Evolutionary conservation across 2,888 invertebrate genomes (phyloP).

Genomic region (Eubasilissa splendida): DNA sequence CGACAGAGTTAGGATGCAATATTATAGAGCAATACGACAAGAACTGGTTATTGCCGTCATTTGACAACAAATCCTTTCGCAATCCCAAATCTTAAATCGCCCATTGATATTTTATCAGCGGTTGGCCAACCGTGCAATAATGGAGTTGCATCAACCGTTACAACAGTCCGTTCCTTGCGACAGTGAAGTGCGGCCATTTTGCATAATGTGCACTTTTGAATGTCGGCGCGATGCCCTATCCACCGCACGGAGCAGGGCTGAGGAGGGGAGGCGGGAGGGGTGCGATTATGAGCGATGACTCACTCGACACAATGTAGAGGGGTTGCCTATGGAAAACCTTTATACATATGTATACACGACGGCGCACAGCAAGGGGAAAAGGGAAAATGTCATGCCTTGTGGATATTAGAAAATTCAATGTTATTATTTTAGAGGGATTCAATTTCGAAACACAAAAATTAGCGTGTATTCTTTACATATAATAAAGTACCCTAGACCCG

Average conservation of each 20-base stretch:
- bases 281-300: constrained; percentile 16
- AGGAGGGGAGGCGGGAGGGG: constrained; percentile 5
- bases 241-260: not conserved
- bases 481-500: too few species aligned
- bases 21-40: not conserved
- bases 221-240: constrained; percentile 20
- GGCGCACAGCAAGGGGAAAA: constrained; percentile 2
- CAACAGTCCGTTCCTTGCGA: constrained; percentile 17
- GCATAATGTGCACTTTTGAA: constrained; percentile 40
- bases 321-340: constrained; percentile 12
- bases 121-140: constrained; percentile 18
- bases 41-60: not conserved
- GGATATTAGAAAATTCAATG: constrained; percentile 26
- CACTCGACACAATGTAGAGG: constrained; percentile 8
- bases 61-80: constrained; percentile 7
- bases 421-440: constrained; percentile 7
- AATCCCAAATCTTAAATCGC: constrained; percentile 30
- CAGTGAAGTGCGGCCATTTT: constrained; percentile 28
- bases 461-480: not conserved
- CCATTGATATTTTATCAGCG: constrained; percentile 23
- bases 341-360: constrained; percentile 17
- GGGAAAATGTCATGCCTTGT: constrained; percentile 32
- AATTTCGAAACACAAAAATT: not conserved
- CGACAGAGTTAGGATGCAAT: too few species aligned
- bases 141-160: constrained; percentile 40